These are phyloP conservation scores for Urocyon cinereoargenteus DNA, from an alignment of 2,797 vertebrate species.

Conservation along the genomic window DNA sequence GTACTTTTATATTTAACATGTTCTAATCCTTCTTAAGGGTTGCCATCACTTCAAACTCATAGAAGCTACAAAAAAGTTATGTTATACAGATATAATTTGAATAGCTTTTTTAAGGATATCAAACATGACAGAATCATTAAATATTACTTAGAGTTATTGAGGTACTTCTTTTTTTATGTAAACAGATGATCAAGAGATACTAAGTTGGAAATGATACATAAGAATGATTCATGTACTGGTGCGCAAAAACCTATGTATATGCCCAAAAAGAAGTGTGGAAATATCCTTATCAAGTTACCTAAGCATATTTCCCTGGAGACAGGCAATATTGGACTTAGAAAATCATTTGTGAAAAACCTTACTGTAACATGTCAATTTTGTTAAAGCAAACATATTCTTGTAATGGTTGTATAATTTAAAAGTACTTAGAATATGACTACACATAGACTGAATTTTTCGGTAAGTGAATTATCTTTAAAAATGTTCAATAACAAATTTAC, in stretches of 20 bases:
- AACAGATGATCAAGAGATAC: neutral
- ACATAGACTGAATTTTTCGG: neutral
- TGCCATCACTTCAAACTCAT: neutral
- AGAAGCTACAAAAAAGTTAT: slow-evolving; percentile 23
- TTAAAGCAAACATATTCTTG: neutral
- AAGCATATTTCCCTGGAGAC: neutral
- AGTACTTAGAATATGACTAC: neutral
- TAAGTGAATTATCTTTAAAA: slow-evolving; percentile 34
- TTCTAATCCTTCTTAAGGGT: neutral
- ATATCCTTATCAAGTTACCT: neutral
- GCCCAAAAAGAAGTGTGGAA: neutral
- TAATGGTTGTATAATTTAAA: slow-evolving; percentile 15
- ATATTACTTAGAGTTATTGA: neutral
- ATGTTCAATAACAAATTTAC: neutral
- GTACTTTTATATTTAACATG: neutral
- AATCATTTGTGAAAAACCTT: slow-evolving; percentile 1
- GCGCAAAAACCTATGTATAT: neutral
- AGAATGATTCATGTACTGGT: neutral
- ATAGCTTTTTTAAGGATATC: slow-evolving; percentile 5
- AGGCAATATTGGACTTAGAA: neutral
- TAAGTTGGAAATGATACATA: neutral
- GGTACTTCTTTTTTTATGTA: neutral
- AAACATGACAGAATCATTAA: neutral
- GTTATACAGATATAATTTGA: slow-evolving; percentile 5
- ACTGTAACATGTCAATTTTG: slow-evolving; percentile 32